phyloP scores from a whole-genome alignment of 2,113 vertebrate genomes.

The Phyllostomus hastatus region DNA sequence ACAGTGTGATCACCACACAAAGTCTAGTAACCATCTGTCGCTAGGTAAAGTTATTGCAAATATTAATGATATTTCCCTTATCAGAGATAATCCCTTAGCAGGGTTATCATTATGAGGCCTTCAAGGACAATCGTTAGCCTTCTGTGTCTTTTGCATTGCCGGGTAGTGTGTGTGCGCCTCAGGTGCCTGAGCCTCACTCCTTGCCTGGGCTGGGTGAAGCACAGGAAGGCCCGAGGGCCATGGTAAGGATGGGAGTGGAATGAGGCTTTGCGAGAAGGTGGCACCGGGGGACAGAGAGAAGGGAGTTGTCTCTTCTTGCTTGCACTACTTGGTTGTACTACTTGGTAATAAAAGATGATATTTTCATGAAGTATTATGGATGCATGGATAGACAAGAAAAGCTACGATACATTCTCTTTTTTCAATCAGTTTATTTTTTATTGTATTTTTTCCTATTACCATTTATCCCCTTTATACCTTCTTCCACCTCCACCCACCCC shows the following conservation, averaged over 20 bases:
- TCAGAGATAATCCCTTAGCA: background rate
- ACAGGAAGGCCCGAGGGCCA: background rate
- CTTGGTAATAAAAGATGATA: background rate
- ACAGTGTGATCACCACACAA: background rate
- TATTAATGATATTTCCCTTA: background rate
- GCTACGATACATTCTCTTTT: background rate
- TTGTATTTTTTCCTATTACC: no score
- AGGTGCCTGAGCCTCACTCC: background rate
- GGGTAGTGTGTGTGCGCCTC: background rate
- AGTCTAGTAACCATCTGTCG: background rate
- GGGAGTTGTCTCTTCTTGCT: background rate
- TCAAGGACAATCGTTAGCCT: background rate
- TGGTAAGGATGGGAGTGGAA: background rate
- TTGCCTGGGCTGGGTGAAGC: background rate
- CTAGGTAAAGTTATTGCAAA: background rate
- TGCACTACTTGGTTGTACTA: background rate
- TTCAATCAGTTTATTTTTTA: no score
- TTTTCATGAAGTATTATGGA: background rate
- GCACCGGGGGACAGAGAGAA: background rate
- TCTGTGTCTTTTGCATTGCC: background rate
- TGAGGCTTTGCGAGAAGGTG: background rate
- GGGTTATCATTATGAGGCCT: background rate
- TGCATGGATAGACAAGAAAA: background rate
- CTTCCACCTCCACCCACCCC: no score
- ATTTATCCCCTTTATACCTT: no score